phyloP scores from a whole-genome alignment of 2,888 invertebrate species.

The Eilema griseolum region DNA sequence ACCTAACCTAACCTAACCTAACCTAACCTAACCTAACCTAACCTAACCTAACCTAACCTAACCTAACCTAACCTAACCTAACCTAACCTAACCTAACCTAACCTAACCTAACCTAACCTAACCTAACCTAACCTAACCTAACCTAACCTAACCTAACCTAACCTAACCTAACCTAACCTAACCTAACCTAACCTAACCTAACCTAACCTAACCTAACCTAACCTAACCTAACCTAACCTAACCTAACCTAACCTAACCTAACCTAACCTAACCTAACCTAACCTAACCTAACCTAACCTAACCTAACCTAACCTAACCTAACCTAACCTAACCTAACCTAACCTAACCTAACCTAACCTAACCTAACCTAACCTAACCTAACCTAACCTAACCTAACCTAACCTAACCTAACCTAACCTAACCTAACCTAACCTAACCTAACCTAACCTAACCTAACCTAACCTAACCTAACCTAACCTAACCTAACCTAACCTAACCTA shows the following conservation, averaged over 20 bases:
- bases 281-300: too few species aligned
- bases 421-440: slow-evolving; percentile 2
- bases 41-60: slow-evolving; percentile 14
- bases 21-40: slow-evolving; percentile 14
- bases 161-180: slow-evolving; percentile 12
- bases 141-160: slow-evolving; percentile 14
- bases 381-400: not conserved
- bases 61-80: slow-evolving; percentile 14
- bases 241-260: not conserved
- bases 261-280: too few species aligned
- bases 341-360: fast-evolving
- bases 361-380: not conserved
- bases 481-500: slow-evolving; percentile 14
- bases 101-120: slow-evolving; percentile 14
- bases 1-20: slow-evolving; percentile 14
- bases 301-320: too few species aligned
- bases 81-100: slow-evolving; percentile 14
- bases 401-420: too few species aligned
- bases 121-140: slow-evolving; percentile 14
- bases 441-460: slow-evolving; percentile 13
- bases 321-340: too few species aligned
- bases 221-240: slow-evolving; percentile 8
- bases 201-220: slow-evolving; percentile 8
- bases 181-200: slow-evolving; percentile 8
- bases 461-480: slow-evolving; percentile 13